phyloP scores from a whole-genome alignment of 1,140 invertebrate species.

The Penaeus vannamei region DNA sequence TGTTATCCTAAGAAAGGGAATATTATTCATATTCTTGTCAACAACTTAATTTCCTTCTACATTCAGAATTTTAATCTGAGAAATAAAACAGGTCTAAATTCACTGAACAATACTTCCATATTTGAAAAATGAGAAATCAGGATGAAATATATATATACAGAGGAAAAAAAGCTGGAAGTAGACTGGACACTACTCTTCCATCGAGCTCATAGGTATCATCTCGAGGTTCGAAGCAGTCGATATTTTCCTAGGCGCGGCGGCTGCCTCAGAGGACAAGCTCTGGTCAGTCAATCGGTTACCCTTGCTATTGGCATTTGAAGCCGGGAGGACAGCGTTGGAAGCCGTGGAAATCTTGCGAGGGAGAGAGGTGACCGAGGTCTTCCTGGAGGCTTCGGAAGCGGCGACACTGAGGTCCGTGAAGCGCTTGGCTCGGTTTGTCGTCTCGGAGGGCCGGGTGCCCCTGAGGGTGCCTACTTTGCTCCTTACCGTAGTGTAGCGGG shows the following conservation, averaged over 20 bases:
- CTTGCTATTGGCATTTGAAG: neutral
- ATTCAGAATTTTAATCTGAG: too few relatives aligned
- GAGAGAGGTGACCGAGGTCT: constrained; percentile 47
- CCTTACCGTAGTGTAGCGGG: too few relatives aligned
- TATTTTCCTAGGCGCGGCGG: neutral
- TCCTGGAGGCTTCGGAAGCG: constrained; percentile 35
- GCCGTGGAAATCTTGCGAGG: constrained; percentile 41
- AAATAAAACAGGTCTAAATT: too few relatives aligned
- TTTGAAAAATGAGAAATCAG: neutral
- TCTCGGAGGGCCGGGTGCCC: too few relatives aligned
- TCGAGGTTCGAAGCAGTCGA: neutral
- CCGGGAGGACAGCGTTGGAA: neutral
- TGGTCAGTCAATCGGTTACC: neutral
- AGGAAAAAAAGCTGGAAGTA: neutral
- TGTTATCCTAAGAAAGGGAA: too few relatives aligned
- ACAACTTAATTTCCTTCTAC: too few relatives aligned
- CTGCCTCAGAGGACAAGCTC: too few relatives aligned
- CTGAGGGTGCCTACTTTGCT: too few relatives aligned
- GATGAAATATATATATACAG: neutral
- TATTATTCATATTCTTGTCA: too few relatives aligned
- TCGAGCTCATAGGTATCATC: neutral
- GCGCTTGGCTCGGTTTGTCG: too few relatives aligned
- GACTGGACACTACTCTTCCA: neutral
- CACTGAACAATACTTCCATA: neutral
- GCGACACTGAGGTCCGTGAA: constrained; percentile 3